These are phyloP conservation scores for Sesamia inferens DNA, from an alignment of 2,888 invertebrate species.

Conservation along the genomic window DNA sequence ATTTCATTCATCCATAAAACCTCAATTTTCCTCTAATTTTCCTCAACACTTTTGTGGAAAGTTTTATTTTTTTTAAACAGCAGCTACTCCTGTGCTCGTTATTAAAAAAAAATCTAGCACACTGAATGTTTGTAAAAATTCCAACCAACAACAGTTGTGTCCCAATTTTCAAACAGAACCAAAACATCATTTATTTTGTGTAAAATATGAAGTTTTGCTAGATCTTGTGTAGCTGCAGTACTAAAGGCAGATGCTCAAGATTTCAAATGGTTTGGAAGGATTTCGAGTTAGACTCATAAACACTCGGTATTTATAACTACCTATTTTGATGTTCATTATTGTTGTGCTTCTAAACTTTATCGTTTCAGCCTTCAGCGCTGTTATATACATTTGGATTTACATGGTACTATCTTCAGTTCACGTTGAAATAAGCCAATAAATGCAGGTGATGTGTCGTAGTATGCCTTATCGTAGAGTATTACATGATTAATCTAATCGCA, in stretches of 20 bases:
- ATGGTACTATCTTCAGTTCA: slow-evolving; percentile 21
- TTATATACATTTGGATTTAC: slow-evolving; percentile 39
- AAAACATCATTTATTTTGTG: slow-evolving; percentile 66
- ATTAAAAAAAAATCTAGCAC: slow-evolving; percentile 61
- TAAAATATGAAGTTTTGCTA: slow-evolving; percentile 62
- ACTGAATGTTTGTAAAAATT: slow-evolving; percentile 58
- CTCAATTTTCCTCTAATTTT: slow-evolving; percentile 35
- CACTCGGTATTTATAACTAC: slow-evolving; percentile 66
- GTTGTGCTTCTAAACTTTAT: slow-evolving; percentile 63
- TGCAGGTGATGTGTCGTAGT: slow-evolving; percentile 25
- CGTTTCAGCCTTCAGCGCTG: slow-evolving; percentile 56
- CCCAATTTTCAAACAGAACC: slow-evolving; percentile 58
- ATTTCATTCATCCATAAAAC: slow-evolving; percentile 10
- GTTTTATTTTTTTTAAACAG: slow-evolving; percentile 47
- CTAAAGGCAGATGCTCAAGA: slow-evolving; percentile 44
- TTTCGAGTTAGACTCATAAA: slow-evolving; percentile 63
- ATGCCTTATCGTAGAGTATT: slow-evolving; percentile 22
- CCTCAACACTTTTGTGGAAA: slow-evolving; percentile 19
- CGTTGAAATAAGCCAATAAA: slow-evolving; percentile 16
- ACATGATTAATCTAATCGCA: slow-evolving; percentile 34
- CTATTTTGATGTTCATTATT: slow-evolving; percentile 69
- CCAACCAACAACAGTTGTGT: slow-evolving; percentile 64
- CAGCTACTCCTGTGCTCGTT: slow-evolving; percentile 62
- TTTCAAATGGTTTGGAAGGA: slow-evolving; percentile 52
- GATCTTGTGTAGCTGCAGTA: slow-evolving; percentile 30